phyloP scores from a whole-genome alignment of 2,113 vertebrate species.

The Brienomyrus longianalis region DNA sequence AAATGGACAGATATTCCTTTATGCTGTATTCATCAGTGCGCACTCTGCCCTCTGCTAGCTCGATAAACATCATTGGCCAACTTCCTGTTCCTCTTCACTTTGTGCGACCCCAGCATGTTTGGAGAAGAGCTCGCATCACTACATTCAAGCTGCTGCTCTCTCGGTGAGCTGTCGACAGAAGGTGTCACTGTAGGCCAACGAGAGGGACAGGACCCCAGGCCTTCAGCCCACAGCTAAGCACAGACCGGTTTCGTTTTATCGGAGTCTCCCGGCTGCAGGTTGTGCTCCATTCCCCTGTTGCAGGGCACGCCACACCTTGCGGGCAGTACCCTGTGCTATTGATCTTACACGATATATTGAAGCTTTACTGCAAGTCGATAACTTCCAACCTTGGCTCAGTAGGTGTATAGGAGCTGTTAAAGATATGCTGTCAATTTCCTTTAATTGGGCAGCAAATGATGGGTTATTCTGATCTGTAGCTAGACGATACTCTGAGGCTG shows the following conservation, averaged over 20 bases:
- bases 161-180: background rate
- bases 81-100: background rate
- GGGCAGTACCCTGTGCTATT: background rate
- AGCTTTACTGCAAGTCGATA: background rate
- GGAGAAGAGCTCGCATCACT: background rate
- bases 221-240: background rate
- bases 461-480: background rate
- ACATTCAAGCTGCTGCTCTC: background rate
- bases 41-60: background rate
- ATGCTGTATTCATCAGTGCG: background rate
- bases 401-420: background rate
- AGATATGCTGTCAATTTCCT: background rate
- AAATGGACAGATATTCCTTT: background rate
- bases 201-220: background rate
- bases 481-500: background rate
- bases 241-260: background rate
- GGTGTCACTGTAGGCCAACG: background rate
- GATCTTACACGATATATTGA: background rate
- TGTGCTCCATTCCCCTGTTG: background rate
- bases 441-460: background rate
- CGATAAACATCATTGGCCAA: background rate
- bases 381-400: background rate
- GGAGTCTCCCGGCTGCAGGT: background rate
- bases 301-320: background rate
- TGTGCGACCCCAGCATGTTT: background rate